Evolutionary conservation across 2,113 vertebrate genomes (phyloP), one percentile per base, ranked within the genome.

Genomic region (Ophiodon elongatus): DNA sequence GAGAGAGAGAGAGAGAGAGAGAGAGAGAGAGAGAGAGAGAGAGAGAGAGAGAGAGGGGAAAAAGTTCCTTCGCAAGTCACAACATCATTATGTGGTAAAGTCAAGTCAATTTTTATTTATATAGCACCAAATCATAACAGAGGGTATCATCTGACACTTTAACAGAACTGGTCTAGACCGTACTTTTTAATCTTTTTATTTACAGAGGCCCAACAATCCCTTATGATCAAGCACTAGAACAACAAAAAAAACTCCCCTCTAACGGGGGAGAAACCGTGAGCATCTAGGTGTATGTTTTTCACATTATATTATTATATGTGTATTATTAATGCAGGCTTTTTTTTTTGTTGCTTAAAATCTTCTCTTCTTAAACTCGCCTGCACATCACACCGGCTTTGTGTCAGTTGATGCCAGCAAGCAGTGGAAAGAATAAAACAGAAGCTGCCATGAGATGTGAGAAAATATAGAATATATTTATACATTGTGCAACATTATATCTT

Each of bases 401-500:
- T 23, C 50, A 52, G 50, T 23, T 23, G 19, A 52, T 45, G 45
- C 21, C 9, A 3, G 23, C 21, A 33, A 71, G 29, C n/a, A 31
- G 10, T 62, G 23, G 13, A 7, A 19, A 71, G 17, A 76, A 59
- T 41, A 15, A 57, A 59, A 64, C 25, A 73, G 43, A 72, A 74
- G 39, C 37, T 59, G 52, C 9, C 23, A 37, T 41, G 33, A 39
- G 50, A 15, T 14, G 59, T 67, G 41, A 73, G 25, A 41, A 23
- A 37, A 83, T 21, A 64, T 10, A 17, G 4, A 45, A 43, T n/a
- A 35, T 50, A 47, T 56, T 4, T n/a, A 54, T 19, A 41, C 47
- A 68, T n/a, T 50, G 14, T 31, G 70, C 4, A 69, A 57, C 17
- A 23, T 65, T 35, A 65, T 59, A 76, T 80, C 57, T 81, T 59